Base-by-base conservation (phyloP, 2,113 vertebrate species). In the Sula dactylatra region DNA sequence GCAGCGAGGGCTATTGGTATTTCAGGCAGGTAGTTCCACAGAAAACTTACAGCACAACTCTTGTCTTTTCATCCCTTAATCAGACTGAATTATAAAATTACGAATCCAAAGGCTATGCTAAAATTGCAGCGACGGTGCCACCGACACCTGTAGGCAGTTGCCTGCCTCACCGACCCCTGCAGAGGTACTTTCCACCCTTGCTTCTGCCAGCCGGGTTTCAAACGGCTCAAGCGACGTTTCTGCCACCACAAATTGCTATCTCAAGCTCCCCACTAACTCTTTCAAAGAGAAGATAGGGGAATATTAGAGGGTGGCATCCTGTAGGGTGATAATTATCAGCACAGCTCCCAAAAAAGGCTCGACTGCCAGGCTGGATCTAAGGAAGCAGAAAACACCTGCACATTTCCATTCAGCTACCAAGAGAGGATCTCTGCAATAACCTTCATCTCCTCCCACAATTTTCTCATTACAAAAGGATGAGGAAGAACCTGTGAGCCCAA, bases 241-340 rank as follows among this genome's bases (percentile, higher is more conserved):
- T 36, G 36, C 31, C 62, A 42, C 70, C 77, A 49, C 31, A 31
- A 82, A 44, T n/a, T 5, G 16, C 26, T 19, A 12, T 16, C 47
- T 16, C 4, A 3, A 45, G 76, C 45, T 64, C 38, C 8, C 1
- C 8, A 1, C 17, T 14, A 2, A 2, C 83, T 50, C 49, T 77
- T 34, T 5, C 27, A 3, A 73, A 18, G 1, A 7, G 55, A 44
- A 55, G 71, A 27, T 0, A 21, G 13, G 82, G 52, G 59, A 20
- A n/a, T 79, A 47, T 79, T 16, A 66, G 56, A 50, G 34, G 54
- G 74, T 4, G 49, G 54, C 42, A 34, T 45, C 13, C 21, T 2
- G 6, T 3, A 32, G 70, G 0, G 50, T 19, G 86, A 21, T 40
- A 88, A 78, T 82, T 19, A 17, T 9, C 74, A 34, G 25, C 44